phyloP scores from a whole-genome alignment of 2,797 vertebrate genomes.

The Oophaga sylvatica region DNA sequence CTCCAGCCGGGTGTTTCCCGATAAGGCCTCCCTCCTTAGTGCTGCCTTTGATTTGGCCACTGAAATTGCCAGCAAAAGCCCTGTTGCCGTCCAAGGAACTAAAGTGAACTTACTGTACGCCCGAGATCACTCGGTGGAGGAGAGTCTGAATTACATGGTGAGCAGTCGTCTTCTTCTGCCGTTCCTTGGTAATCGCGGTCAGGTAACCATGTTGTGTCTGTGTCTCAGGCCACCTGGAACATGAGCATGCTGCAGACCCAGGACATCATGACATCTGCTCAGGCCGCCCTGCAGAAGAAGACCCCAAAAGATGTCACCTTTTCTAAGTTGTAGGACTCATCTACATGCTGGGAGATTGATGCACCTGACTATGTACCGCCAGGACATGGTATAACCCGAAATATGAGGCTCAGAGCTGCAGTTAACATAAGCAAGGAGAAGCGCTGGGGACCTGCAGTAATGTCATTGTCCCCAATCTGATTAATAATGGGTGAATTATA shows the following conservation, averaged over 20 bases:
- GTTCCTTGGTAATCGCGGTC: neutral
- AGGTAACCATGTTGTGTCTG: neutral
- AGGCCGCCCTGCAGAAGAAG: conserved; percentile 85
- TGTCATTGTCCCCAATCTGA: neutral
- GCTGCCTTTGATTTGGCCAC: conserved; percentile 79
- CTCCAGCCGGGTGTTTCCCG: conserved; percentile 83
- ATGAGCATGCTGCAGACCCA: conserved; percentile 91
- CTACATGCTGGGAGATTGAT: neutral
- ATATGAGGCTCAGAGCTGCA: neutral
- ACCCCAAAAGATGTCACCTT: conserved; percentile 71
- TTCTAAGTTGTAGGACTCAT: conserved; percentile 79
- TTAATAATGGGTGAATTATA: neutral
- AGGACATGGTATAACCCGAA: neutral
- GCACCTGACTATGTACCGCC: neutral
- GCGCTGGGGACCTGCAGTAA: neutral
- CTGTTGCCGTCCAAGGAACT: conserved; percentile 85
- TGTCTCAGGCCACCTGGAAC: conserved; percentile 84
- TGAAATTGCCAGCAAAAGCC: conserved; percentile 85
- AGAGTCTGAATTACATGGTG: conserved; percentile 83
- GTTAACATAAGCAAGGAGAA: neutral
- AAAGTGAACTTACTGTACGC: conserved; percentile 88
- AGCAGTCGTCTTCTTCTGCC: conserved; percentile 49
- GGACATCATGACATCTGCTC: conserved; percentile 82
- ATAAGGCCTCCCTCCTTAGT: conserved; percentile 79
- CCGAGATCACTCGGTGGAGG: conserved; percentile 81